Evolutionary conservation across 1,140 invertebrate genomes (phyloP).

Genomic region (Chironomus tepperi): DNA sequence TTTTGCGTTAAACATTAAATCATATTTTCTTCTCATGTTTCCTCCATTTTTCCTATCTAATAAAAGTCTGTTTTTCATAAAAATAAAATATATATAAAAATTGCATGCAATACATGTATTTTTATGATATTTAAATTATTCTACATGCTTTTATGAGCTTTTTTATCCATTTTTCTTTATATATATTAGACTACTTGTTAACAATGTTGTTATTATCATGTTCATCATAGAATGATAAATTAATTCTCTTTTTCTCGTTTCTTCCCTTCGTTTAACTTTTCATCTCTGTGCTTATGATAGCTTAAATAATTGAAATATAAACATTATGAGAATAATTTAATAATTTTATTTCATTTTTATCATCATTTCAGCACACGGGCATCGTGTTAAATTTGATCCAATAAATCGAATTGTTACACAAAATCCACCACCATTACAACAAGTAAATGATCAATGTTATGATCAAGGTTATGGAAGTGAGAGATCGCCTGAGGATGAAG

Average conservation of each 20-base stretch:
- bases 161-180: background rate
- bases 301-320: background rate
- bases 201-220: slow-evolving; percentile 14
- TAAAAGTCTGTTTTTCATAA: background rate
- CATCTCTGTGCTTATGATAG: background rate
- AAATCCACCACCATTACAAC: background rate
- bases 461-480: slow-evolving; percentile 70
- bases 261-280: background rate
- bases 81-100: background rate
- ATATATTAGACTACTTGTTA: background rate
- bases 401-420: background rate
- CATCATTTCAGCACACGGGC: background rate
- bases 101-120: background rate
- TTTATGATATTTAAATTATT: slow-evolving; percentile 5
- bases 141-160: background rate
- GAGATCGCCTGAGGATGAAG: slow-evolving; percentile 66
- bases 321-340: background rate
- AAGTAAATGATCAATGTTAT: slow-evolving; percentile 46
- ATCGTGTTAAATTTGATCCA: slow-evolving; percentile 11
- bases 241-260: background rate
- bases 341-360: background rate
- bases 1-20: slow-evolving; percentile 2
- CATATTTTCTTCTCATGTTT: too few relatives aligned
- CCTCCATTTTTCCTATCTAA: background rate
- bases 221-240: background rate